Evolutionary conservation across 2,888 invertebrate species (phyloP), one percentile per base, ranked within the genome.

Genomic region (Dryobota labecula): DNA sequence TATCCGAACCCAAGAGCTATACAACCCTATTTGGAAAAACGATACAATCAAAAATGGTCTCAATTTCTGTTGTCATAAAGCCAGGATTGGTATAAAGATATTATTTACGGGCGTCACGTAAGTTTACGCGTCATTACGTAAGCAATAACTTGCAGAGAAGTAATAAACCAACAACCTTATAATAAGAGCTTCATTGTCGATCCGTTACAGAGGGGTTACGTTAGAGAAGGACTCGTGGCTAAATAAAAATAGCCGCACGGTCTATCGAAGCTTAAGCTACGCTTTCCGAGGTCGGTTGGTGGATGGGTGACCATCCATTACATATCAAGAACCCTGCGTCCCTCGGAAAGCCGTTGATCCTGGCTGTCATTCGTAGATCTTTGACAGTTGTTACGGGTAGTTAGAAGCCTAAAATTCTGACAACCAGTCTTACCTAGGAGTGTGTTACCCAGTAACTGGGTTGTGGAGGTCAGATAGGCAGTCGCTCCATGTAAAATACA

Each of bases 111-210:
- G 45, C 80, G 85, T 84, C 86, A 85, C 87, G 84, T 84, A 86
- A 86, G 85, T 89, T 89, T 86, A 88, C 89, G 90, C 87, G 72
- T 91, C 90, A 91, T 90, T 90, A 90, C 90, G 78, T 70, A 74
- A 76, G 87, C 88, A 81, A 89, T 91, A 90, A 91, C 88, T 90
- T 89, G 88, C 90, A 91, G 90, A 84, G 81, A 85, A 86, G 86
- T 86, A 88, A 90, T 90, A 90, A 90, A 88, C 84, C 88, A 86
- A 84, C 80, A 81, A 70, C 75, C 80, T 76, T 87, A 84, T 81
- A 86, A 84, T 83, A 85, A 80, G 85, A 81, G 83, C 69, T 80
- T 67, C 77, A 84, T 86, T 83, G 84, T 75, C 79, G 70, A 69
- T 67, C 65, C 58, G 82, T 38, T 61, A 72, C 56, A 62, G 78